Evolutionary conservation across 2,113 vertebrate genomes (phyloP).

Genomic region (Periophthalmodon schlosseri): DNA sequence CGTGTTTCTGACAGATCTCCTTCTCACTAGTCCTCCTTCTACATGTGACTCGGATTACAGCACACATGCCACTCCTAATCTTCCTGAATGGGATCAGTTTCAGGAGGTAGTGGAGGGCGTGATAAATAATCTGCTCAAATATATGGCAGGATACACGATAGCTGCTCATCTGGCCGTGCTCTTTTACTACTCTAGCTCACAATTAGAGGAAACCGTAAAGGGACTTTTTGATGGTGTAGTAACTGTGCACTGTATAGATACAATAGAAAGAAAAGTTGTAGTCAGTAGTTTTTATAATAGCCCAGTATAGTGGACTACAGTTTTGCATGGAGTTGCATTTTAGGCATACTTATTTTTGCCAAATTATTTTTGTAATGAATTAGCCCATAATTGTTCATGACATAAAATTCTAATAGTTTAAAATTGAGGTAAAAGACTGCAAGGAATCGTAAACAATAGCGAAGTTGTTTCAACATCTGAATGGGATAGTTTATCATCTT

Average conservation of each 20-base stretch:
- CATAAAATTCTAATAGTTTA: not conserved
- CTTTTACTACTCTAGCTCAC: conserved; percentile 22
- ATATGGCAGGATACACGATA: conserved; percentile 36
- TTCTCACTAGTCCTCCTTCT: conserved; percentile 39
- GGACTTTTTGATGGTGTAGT: not conserved
- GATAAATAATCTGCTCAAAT: conserved; percentile 41
- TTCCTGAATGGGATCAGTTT: conserved; percentile 64
- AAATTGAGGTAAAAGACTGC: not conserved
- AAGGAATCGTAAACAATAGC: not conserved
- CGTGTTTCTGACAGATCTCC: conserved; percentile 46
- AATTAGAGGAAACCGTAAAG: not conserved
- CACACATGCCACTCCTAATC: conserved; percentile 63
- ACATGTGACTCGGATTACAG: conserved; percentile 73
- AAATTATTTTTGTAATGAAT: not conserved
- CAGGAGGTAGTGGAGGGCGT: conserved; percentile 43
- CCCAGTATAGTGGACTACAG: not conserved
- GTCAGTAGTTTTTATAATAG: not conserved
- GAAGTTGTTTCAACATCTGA: not conserved
- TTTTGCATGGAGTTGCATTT: not conserved
- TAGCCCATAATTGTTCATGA: not conserved
- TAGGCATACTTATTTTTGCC: not conserved
- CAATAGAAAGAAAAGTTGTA: not conserved
- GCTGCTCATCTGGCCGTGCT: conserved; percentile 15
- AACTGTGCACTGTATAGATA: not conserved
- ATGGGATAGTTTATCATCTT: not conserved